Evolutionary conservation across 1,140 invertebrate genomes (phyloP).

Genomic region (Heliconius nattereri): DNA sequence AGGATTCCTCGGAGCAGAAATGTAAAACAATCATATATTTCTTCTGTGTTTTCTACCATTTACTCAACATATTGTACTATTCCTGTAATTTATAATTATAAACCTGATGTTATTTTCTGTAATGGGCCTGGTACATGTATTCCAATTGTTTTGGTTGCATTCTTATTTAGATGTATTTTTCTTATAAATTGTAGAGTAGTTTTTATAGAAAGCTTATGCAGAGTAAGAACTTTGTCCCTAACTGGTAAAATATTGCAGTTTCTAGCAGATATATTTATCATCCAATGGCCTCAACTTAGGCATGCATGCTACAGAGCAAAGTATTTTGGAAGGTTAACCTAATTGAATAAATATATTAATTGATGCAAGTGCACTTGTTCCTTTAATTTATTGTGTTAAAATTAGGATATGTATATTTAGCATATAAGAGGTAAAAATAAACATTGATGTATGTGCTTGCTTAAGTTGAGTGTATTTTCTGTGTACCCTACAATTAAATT

Average conservation of each 20-base stretch:
- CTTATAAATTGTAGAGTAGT: conserved; percentile 88
- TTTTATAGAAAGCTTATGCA: conserved; percentile 97
- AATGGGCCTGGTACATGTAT: conserved; percentile 98
- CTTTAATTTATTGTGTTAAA: background rate
- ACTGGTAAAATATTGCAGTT: conserved; percentile 93
- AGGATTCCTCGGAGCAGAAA: conserved; percentile 91
- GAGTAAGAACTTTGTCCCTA: conserved; percentile 93
- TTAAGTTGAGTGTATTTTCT: no score
- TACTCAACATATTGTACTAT: conserved; percentile 86
- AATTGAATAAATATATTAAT: conserved; percentile 38
- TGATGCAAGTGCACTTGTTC: background rate
- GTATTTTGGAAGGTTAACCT: conserved; percentile 85
- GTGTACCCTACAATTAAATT: background rate
- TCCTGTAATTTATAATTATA: conserved; percentile 86
- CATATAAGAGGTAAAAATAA: no score
- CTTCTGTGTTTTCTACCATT: conserved; percentile 89
- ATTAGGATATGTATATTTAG: no score
- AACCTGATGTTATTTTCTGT: conserved; percentile 91
- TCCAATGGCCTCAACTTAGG: conserved; percentile 92
- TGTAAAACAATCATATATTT: conserved; percentile 93
- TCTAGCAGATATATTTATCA: conserved; percentile 92
- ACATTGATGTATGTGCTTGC: no score
- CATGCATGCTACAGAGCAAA: conserved; percentile 82
- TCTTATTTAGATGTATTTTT: conserved; percentile 85
- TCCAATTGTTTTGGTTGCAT: conserved; percentile 89